A percentile compares a stretch with the other conserved stretches of the same genome.
phyloP scores from a whole-genome alignment of 2,888 invertebrate genomes.

The Amiota communis region DNA sequence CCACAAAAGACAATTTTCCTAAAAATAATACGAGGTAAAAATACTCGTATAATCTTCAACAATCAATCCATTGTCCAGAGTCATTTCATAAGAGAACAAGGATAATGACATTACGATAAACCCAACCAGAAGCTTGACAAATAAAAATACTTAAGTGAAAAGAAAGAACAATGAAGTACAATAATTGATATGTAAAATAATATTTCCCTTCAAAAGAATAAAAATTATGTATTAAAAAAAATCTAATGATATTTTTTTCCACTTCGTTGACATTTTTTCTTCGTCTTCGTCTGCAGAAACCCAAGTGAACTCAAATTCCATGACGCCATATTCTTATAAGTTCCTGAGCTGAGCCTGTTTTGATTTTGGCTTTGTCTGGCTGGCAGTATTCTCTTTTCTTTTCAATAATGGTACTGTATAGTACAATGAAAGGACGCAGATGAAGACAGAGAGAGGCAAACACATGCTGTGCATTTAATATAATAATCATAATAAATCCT shows the following conservation, averaged over 20 bases:
- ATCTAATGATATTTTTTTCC: constrained; percentile 40
- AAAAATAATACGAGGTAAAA: constrained; percentile 42
- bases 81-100: constrained; percentile 20
- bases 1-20: constrained; percentile 43
- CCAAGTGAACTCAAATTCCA: constrained; percentile 3
- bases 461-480: constrained; percentile 70
- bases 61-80: constrained; percentile 30
- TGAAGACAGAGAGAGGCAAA: constrained; percentile 21
- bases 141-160: constrained; percentile 23
- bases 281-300: background rate
- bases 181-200: constrained; percentile 73
- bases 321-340: constrained; percentile 30
- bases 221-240: constrained; percentile 24
- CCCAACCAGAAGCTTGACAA: constrained; percentile 8
- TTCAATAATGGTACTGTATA: background rate
- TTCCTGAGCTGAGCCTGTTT: constrained; percentile 37
- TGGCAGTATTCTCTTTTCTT: too few species aligned
- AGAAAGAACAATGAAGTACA: constrained; percentile 57
- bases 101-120: constrained; percentile 26
- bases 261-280: constrained; percentile 39
- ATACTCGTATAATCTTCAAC: constrained; percentile 1
- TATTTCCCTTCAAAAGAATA: constrained; percentile 58
- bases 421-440: constrained; percentile 26
- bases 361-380: constrained; percentile 41
- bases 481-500: constrained; percentile 73